phyloP scores from a whole-genome alignment of 2,113 vertebrate genomes.

The Burhinus oedicnemus region DNA sequence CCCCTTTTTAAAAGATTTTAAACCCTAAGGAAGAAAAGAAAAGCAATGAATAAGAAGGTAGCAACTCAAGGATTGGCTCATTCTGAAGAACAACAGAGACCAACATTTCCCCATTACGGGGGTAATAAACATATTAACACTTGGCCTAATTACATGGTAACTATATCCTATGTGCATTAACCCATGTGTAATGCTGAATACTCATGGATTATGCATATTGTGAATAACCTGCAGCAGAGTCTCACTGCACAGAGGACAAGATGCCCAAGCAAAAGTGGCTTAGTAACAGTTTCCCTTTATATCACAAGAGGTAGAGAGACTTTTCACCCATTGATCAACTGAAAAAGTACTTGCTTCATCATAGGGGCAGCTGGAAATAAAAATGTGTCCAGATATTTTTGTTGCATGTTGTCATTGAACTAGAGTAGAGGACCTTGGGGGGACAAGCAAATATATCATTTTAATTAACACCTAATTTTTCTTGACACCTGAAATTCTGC shows the following conservation, averaged over 20 bases:
- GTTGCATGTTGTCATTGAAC: not conserved
- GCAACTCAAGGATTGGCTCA: not conserved
- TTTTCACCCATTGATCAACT: not conserved
- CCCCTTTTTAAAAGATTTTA: not conserved
- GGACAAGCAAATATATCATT: not conserved
- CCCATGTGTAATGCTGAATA: not conserved
- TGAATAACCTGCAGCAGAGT: not conserved
- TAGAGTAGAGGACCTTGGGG: not conserved
- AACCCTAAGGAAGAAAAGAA: not conserved
- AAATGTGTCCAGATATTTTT: not conserved
- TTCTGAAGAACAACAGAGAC: not conserved
- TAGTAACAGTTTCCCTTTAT: not conserved
- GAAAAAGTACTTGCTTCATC: not conserved
- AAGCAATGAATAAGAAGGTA: not conserved
- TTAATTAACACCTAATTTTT: slow-evolving; percentile 19
- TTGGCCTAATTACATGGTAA: not conserved
- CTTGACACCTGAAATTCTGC: not conserved
- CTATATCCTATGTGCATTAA: not conserved
- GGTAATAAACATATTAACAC: not conserved
- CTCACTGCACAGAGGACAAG: not conserved
- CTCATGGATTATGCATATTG: not conserved
- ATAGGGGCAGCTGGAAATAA: not conserved
- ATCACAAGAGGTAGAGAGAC: not conserved
- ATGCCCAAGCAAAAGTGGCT: not conserved
- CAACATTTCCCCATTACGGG: not conserved